phyloP scores from a whole-genome alignment of 2,113 vertebrate genomes.

The Protobothrops flavoviridis region DNA sequence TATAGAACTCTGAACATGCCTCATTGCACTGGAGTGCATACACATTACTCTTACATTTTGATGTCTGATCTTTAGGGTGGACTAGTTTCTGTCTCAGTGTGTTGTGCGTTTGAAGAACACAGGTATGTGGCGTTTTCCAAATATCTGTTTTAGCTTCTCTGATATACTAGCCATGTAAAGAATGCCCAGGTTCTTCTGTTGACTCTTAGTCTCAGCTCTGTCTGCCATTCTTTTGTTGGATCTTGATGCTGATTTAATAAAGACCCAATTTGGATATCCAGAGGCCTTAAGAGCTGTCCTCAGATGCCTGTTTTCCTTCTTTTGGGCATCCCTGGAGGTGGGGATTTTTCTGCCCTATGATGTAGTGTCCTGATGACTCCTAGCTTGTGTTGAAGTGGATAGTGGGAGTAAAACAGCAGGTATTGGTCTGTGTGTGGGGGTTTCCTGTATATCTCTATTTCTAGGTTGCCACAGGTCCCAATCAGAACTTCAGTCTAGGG shows the following conservation, averaged over 20 bases:
- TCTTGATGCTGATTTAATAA: background rate
- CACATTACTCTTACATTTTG: background rate
- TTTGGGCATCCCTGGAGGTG: background rate
- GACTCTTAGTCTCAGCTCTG: background rate
- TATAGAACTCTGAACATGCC: background rate
- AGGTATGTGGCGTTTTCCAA: background rate
- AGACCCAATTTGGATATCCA: background rate
- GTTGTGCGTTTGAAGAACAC: background rate
- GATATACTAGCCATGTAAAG: background rate
- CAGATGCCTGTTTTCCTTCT: background rate
- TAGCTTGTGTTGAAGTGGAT: background rate
- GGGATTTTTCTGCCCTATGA: background rate
- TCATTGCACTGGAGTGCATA: background rate
- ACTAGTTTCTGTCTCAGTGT: background rate
- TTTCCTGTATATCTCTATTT: background rate
- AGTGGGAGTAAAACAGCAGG: background rate
- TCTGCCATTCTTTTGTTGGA: background rate
- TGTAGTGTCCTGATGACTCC: background rate
- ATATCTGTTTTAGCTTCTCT: background rate
- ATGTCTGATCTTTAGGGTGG: background rate
- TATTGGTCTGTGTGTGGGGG: background rate
- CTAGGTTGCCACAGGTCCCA: background rate
- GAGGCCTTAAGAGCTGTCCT: background rate
- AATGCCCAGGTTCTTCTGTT: background rate
- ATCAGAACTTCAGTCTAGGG: background rate